These are phyloP conservation scores for Macaria notata DNA, from an alignment of 2,888 invertebrate species.

Conservation along the genomic window DNA sequence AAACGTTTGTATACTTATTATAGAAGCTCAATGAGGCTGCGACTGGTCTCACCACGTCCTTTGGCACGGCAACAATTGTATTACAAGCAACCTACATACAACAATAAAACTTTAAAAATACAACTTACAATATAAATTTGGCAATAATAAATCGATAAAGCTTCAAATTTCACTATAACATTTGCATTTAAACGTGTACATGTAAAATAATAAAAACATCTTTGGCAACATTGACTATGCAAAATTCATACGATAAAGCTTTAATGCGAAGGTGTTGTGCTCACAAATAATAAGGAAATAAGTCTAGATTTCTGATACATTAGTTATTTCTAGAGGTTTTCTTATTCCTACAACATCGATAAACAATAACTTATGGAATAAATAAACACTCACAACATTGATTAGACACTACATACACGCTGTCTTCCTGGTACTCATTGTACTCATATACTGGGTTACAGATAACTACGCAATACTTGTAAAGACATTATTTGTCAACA, in stretches of 20 bases:
- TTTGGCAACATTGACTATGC: conserved; percentile 51
- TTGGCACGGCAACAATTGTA: conserved; percentile 60
- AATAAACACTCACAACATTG: conserved; percentile 48
- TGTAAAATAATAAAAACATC: conserved; percentile 31
- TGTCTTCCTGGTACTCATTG: conserved; percentile 16
- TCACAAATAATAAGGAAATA: conserved; percentile 31
- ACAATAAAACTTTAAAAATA: conserved; percentile 15
- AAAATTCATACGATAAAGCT: conserved; percentile 41
- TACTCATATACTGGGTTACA: not conserved
- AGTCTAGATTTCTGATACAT: conserved; percentile 6
- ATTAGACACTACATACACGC: conserved; percentile 28
- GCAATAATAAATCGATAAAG: conserved; percentile 15
- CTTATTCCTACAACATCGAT: conserved; percentile 60
- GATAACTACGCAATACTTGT: no score
- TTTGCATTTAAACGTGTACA: conserved; percentile 7
- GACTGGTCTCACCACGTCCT: conserved; percentile 47
- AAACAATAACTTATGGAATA: conserved; percentile 52
- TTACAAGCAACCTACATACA: conserved; percentile 29
- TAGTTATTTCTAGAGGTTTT: conserved; percentile 19
- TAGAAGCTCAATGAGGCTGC: conserved; percentile 34
- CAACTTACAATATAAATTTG: conserved; percentile 20
- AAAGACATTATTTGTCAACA: no score
- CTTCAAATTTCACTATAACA: not conserved
- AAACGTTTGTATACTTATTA: conserved; percentile 37
- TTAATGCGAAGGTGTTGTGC: conserved; percentile 23